A percentile compares a stretch with the other conserved stretches of the same genome.
Conservation (phyloP, 2,888 invertebrate genomes). For the Siphlonurus alternatus region DNA sequence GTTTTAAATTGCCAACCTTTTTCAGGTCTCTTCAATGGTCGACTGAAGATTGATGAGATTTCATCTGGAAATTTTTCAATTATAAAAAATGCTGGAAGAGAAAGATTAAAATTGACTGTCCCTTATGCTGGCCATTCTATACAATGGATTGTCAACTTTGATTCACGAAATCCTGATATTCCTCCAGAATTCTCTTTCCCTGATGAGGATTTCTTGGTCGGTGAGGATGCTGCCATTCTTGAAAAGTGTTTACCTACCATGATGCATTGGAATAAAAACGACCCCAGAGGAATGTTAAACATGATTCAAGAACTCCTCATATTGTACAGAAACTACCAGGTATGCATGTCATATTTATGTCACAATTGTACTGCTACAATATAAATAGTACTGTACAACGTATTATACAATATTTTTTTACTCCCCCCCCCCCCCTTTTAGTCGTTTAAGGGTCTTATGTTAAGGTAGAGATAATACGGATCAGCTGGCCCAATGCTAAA, state of each 20-base stretch:
- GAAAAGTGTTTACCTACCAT: slow-evolving; percentile 38
- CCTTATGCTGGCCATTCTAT: slow-evolving; percentile 51
- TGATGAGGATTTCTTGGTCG: slow-evolving; percentile 44
- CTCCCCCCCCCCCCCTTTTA: too few species aligned
- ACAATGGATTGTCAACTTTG: slow-evolving; percentile 54
- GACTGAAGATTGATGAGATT: neutral
- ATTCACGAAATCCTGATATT: slow-evolving; percentile 39
- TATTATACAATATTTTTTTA: too few species aligned
- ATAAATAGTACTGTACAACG: neutral
- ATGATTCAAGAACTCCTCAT: slow-evolving; percentile 42
- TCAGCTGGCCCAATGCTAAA: too few species aligned
- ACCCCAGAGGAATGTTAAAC: slow-evolving; percentile 38
- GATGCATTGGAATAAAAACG: slow-evolving; percentile 42
- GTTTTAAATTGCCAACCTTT: too few species aligned
- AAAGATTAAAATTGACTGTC: slow-evolving; percentile 40
- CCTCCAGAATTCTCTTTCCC: slow-evolving; percentile 56
- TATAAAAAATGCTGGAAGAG: neutral
- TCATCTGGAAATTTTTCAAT: neutral
- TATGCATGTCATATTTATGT: slow-evolving; percentile 19
- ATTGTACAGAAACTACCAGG: slow-evolving; percentile 46
- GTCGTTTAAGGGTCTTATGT: too few species aligned
- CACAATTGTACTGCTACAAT: neutral
- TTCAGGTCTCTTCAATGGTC: neutral
- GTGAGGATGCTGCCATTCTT: slow-evolving; percentile 36
- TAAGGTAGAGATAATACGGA: too few species aligned